Evolutionary conservation across 2,797 vertebrate genomes (phyloP).

Genomic region (Pagetopsis macropterus): DNA sequence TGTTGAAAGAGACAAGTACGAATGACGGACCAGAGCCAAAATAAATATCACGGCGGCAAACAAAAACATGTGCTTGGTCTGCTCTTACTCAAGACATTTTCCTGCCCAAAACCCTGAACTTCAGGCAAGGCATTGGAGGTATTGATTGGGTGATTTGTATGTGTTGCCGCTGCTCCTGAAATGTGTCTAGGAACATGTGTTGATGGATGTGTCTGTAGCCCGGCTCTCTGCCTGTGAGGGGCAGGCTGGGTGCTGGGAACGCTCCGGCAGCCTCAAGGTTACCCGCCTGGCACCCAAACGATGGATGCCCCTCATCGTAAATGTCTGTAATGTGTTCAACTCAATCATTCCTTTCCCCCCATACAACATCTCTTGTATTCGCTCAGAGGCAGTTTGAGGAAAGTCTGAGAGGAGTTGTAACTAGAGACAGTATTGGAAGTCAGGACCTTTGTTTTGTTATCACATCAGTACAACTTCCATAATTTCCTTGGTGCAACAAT

Average conservation of each 20-base stretch:
- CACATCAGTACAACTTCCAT: constrained; percentile 13
- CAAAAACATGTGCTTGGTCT: constrained; percentile 15
- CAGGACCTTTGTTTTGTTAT: constrained; percentile 27
- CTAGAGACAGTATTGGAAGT: constrained; percentile 18
- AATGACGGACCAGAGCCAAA: constrained; percentile 12
- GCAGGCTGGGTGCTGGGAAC: constrained; percentile 61
- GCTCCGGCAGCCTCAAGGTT: constrained; percentile 80
- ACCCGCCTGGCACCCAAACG: constrained; percentile 69
- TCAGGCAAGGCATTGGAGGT: constrained; percentile 24
- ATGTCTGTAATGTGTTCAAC: constrained; percentile 76
- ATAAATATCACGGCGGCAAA: constrained; percentile 10
- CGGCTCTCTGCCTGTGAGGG: constrained; percentile 56
- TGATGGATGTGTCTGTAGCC: constrained; percentile 78
- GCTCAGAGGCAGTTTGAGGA: constrained; percentile 37
- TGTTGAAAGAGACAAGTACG: background rate
- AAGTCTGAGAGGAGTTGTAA: constrained; percentile 34
- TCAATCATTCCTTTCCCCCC: constrained; percentile 68
- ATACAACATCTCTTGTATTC: constrained; percentile 50
- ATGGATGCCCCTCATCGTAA: constrained; percentile 76
- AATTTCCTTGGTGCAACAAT: background rate
- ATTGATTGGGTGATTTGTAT: constrained; percentile 80
- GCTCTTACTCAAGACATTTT: constrained; percentile 40
- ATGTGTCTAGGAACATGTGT: constrained; percentile 70
- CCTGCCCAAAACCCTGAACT: constrained; percentile 34
- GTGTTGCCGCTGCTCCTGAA: constrained; percentile 63